Conservation (phyloP, 92 coral and sea anemone species). For the Galaxea fascicularis region DNA sequence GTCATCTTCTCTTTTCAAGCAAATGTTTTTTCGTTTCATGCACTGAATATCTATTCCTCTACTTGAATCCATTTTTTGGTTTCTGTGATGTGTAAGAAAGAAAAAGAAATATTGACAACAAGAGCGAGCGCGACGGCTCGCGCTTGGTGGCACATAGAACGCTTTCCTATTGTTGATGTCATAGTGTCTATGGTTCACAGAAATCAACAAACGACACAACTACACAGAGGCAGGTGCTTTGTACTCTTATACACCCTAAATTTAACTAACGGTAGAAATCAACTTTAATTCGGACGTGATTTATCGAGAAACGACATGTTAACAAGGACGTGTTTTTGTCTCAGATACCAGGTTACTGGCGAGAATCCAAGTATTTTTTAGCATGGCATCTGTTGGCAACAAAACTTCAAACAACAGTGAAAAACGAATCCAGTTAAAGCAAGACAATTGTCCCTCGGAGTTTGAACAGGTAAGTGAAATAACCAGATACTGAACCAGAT, state of each 20-base stretch:
- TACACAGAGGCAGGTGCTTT: not conserved
- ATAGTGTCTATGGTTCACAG: not conserved
- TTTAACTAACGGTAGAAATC: not conserved
- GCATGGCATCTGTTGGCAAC: not conserved
- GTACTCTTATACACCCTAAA: not conserved
- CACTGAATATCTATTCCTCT: too few relatives aligned
- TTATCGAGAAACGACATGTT: not conserved
- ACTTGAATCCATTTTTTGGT: too few relatives aligned
- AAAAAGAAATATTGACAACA: too few relatives aligned
- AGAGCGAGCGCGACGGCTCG: not conserved
- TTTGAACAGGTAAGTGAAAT: slow-evolving; percentile 9
- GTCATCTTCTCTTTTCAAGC: too few relatives aligned
- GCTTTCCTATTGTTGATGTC: slow-evolving; percentile 4
- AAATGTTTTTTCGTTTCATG: too few relatives aligned
- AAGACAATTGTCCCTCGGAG: slow-evolving; percentile 1
- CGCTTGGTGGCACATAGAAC: not conserved
- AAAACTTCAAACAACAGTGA: not conserved
- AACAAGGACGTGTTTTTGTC: too few relatives aligned
- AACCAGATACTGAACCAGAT: too few relatives aligned
- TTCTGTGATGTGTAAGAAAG: too few relatives aligned
- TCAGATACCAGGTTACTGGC: not conserved
- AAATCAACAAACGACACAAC: not conserved
- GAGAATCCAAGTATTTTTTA: not conserved
- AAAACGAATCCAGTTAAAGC: not conserved
- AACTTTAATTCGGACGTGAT: not conserved